phyloP scores from a whole-genome alignment of 2,797 vertebrate species.

The Periophthalmus magnuspinnatus region DNA sequence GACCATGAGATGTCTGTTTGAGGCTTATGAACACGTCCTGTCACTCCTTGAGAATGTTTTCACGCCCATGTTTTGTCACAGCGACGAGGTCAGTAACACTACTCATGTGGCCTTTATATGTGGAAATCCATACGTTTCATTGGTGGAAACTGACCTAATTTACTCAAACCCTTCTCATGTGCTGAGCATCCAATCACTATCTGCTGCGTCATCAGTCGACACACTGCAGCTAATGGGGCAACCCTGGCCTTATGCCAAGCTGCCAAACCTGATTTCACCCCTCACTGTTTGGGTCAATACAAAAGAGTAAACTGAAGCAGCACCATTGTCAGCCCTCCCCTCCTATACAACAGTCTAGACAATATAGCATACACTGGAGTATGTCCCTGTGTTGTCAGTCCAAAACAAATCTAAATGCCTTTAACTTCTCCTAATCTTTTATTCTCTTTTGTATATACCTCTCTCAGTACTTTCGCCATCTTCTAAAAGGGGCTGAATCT shows the following conservation, averaged over 20 bases:
- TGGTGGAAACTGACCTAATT: conserved; percentile 12
- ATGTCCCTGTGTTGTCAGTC: conserved; percentile 9
- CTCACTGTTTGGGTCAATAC: conserved; percentile 56
- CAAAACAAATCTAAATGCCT: conserved; percentile 6
- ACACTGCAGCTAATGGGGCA: conserved; percentile 52
- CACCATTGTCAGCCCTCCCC: conserved; percentile 49
- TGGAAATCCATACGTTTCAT: conserved; percentile 1
- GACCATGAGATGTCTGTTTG: conserved; percentile 95
- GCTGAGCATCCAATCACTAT: conserved; percentile 35
- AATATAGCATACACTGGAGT: conserved; percentile 23
- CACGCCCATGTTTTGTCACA: conserved; percentile 97
- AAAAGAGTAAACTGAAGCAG: conserved; percentile 41
- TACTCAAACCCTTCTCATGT: conserved; percentile 37
- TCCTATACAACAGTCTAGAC: conserved; percentile 34
- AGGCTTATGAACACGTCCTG: conserved; percentile 96
- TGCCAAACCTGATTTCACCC: conserved; percentile 64
- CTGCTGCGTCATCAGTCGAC: conserved; percentile 45
- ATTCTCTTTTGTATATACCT: conserved; percentile 9
- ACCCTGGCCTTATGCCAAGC: conserved; percentile 55
- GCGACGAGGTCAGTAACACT: conserved; percentile 85
- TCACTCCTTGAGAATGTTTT: conserved; percentile 96
- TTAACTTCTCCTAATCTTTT: not conserved
- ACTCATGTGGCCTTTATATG: not conserved
- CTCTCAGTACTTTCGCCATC: conserved; percentile 91
- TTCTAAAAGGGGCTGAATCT: conserved; percentile 93